phyloP scores from a whole-genome alignment of 2,888 invertebrate species.

The Gibbula magus region DNA sequence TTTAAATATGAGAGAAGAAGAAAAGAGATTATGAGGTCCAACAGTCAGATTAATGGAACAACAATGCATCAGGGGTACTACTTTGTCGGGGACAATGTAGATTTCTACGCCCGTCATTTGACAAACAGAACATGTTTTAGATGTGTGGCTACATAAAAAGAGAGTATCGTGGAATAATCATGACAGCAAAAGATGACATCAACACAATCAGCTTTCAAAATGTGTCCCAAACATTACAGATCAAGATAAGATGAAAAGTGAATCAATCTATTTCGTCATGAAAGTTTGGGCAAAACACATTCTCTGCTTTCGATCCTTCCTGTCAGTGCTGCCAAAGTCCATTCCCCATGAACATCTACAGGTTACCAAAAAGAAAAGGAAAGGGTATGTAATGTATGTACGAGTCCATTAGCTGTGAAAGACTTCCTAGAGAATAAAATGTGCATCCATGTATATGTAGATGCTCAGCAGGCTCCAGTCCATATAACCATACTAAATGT shows the following conservation, averaged over 20 bases:
- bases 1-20: no score
- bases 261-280: constrained; percentile 18
- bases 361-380: constrained; percentile 21
- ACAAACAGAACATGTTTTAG: constrained; percentile 23
- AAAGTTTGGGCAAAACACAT: constrained; percentile 16
- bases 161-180: constrained; percentile 29
- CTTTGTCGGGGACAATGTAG: constrained; percentile 45
- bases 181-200: constrained; percentile 5
- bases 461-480: no score
- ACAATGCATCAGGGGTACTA: no score
- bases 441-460: no score
- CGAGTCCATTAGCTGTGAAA: no score
- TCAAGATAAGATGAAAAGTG: neutral
- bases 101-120: constrained; percentile 33
- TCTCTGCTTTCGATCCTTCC: neutral
- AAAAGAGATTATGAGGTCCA: no score
- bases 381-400: no score
- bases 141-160: constrained; percentile 37
- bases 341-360: constrained; percentile 18
- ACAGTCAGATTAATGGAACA: no score
- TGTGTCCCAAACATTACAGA: constrained; percentile 24
- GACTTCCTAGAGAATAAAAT: no score
- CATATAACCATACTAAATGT: no score
- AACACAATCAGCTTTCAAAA: constrained; percentile 17
- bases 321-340: constrained; percentile 3